A percentile compares a stretch with the other conserved stretches of the same genome.
Conservation (phyloP, 2,797 vertebrate species). For the Hoplostethus atlanticus region DNA sequence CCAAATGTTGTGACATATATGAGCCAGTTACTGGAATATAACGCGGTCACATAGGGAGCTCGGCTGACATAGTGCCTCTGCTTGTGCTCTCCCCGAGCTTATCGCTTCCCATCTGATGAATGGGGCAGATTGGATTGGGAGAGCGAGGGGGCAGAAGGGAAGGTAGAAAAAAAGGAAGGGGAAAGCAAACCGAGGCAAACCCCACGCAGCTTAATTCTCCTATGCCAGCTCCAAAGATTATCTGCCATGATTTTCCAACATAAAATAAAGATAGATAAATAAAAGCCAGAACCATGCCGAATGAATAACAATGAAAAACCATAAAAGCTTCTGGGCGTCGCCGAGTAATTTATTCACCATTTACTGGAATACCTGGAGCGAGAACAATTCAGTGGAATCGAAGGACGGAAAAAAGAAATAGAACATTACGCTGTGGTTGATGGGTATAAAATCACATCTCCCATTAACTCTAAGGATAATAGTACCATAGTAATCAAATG, state of each 20-base stretch:
- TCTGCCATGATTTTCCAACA: conserved; percentile 69
- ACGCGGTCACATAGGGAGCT: conserved; percentile 60
- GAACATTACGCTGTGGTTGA: conserved; percentile 70
- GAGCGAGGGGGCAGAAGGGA: conserved; percentile 49
- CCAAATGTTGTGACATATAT: conserved; percentile 41
- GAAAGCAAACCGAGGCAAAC: conserved; percentile 38
- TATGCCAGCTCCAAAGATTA: conserved; percentile 81
- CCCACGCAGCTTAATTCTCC: conserved; percentile 80
- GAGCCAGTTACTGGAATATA: conserved; percentile 52
- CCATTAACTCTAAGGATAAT: conserved; percentile 73
- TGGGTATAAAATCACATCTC: conserved; percentile 76
- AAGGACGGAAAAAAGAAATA: conserved; percentile 71
- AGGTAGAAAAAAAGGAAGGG: conserved; percentile 42
- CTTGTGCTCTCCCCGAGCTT: conserved; percentile 81
- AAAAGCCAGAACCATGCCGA: conserved; percentile 74
- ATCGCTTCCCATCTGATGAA: conserved; percentile 86
- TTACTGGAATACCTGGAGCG: conserved; percentile 73
- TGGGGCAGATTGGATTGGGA: conserved; percentile 83
- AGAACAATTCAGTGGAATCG: conserved; percentile 73
- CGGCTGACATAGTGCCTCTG: conserved; percentile 64
- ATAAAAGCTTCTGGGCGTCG: conserved; percentile 71
- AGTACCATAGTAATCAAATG: conserved; percentile 68
- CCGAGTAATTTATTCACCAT: conserved; percentile 79
- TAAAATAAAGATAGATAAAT: conserved; percentile 80
- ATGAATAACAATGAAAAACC: conserved; percentile 77